These are phyloP conservation scores for Andrena chrysosceles DNA, from an alignment of 2,888 invertebrate species.

Conservation along the genomic window DNA sequence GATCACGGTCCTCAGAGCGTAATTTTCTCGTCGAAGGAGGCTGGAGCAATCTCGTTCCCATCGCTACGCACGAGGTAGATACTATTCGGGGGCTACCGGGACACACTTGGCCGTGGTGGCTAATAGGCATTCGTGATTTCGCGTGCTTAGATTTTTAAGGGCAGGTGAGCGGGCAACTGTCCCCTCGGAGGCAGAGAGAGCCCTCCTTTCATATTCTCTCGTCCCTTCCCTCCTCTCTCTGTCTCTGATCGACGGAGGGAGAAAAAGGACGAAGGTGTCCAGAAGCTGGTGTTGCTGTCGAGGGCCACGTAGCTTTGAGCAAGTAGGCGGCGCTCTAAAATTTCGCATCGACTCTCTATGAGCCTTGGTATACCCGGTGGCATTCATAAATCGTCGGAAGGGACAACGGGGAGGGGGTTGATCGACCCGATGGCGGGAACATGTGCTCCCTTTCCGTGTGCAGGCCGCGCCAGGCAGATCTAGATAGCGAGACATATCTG, in stretches of 20 bases:
- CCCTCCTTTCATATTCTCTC: constrained; percentile 30
- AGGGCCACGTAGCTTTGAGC: constrained; percentile 46
- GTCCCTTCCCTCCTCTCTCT: constrained; percentile 30
- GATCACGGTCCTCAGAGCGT: neutral
- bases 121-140: constrained; percentile 80
- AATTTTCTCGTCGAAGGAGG: constrained; percentile 17
- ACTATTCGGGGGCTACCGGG: constrained; percentile 45
- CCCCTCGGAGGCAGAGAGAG: constrained; percentile 78
- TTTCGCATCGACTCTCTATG: constrained; percentile 70
- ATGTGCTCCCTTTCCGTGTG: constrained; percentile 46
- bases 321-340: constrained; percentile 70
- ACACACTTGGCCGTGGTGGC: constrained; percentile 43
- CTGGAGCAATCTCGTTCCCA: constrained; percentile 41
- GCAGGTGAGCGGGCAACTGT: constrained; percentile 80
- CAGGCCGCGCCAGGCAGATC: constrained; percentile 32
- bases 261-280: constrained; percentile 48
- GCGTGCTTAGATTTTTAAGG: constrained; percentile 78
- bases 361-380: constrained; percentile 61
- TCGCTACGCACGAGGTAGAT: constrained; percentile 16
- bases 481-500: constrained; percentile 43
- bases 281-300: constrained; percentile 54
- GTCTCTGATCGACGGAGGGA: constrained; percentile 44
- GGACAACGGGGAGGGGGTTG: constrained; percentile 36
- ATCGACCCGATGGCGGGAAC: constrained; percentile 42
- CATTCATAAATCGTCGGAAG: constrained; percentile 65